Conservation (phyloP, 2,113 vertebrate genomes). For the Solea solea region DNA sequence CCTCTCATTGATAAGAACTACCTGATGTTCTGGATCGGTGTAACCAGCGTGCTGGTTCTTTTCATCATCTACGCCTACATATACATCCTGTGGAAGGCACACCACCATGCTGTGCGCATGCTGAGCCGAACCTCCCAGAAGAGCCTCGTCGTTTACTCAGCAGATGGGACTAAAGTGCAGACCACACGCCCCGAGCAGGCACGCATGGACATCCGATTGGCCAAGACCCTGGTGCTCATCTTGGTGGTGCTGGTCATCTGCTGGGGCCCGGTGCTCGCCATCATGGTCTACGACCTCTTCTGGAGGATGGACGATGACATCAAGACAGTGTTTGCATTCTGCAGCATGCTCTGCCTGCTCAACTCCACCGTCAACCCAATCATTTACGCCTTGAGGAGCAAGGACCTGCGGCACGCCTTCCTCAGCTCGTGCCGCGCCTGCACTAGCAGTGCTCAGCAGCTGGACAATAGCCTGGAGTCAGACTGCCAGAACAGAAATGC, state of each 20-base stretch:
- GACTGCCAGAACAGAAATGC: slow-evolving; percentile 94
- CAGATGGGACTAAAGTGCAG: slow-evolving; percentile 95
- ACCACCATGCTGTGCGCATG: slow-evolving; percentile 96
- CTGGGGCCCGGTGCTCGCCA: slow-evolving; percentile 97
- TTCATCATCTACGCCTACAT: slow-evolving; percentile 99
- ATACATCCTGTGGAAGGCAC: slow-evolving; percentile 99
- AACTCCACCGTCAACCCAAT: slow-evolving; percentile 99
- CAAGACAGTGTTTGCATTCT: slow-evolving; percentile 98
- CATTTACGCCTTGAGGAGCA: slow-evolving; percentile 98
- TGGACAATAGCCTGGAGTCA: slow-evolving; percentile 98
- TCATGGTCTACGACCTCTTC: slow-evolving; percentile 99
- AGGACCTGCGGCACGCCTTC: slow-evolving; percentile 96
- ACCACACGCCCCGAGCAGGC: slow-evolving; percentile 93
- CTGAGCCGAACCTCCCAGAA: slow-evolving; percentile 96
- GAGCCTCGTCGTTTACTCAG: slow-evolving; percentile 93
- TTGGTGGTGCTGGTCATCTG: slow-evolving; percentile 97
- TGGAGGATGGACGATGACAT: slow-evolving; percentile 97
- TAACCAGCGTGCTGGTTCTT: slow-evolving; percentile 92
- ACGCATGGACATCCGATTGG: slow-evolving; percentile 98
- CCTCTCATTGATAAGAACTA: slow-evolving; percentile 97
- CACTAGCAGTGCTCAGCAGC: slow-evolving; percentile 87
- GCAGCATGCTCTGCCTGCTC: slow-evolving; percentile 96
- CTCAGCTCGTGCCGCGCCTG: slow-evolving; percentile 93
- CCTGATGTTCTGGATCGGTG: slow-evolving; percentile 98
- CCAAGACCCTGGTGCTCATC: slow-evolving; percentile 98